Base-by-base conservation (phyloP, 2,888 invertebrate species). In the Patella depressa region DNA sequence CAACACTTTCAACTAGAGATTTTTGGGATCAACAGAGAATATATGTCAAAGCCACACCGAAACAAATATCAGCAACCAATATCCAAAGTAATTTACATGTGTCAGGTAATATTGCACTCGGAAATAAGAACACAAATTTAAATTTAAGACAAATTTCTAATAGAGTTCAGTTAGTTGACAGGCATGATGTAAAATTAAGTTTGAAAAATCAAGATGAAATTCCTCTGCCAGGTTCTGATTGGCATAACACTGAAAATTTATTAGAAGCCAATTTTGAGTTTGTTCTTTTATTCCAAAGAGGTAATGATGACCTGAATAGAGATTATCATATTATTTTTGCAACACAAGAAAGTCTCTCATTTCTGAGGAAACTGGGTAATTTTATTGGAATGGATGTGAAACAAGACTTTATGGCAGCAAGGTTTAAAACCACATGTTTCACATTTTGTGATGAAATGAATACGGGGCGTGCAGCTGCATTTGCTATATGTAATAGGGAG, bases 241-340 rank as follows among this genome's bases (percentile, higher is more conserved):
- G 76, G 76, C 24, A 72, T 14, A 73, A 53, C 34, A 53, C 72
- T 53, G 72, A 53, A 73, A 76, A 76, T 72, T 17, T 73, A 12
- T 57, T 76, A 29, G 76, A 76, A 24, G 12, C 17, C 12, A 72
- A 76, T 59, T 71, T n/a, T n/a, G 19, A 76, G 4, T 17, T 0
- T 53, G 72, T 73, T 14, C 9, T 73, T 24, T 72, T 76, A 7
- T 76, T 76, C 72, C 72, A 73, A 76, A 9, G 76, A 57, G 71
- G 76, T 5, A 17, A 55, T 72, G 17, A 71, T 19, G 29, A 9
- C 15, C n/a, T 71, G 1, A 14, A 73, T 17, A 71, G 76, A 71
- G 53, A 76, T 72, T 76, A 76, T 53, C 76, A 76, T 53, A 1
- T 76, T 29, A 54, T 76, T 24, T n/a, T 76, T 17, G 53, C 72